A percentile compares a stretch with the other conserved stretches of the same genome.
Conservation (phyloP, 2,113 vertebrate species). For the Siphamia tubifer region DNA sequence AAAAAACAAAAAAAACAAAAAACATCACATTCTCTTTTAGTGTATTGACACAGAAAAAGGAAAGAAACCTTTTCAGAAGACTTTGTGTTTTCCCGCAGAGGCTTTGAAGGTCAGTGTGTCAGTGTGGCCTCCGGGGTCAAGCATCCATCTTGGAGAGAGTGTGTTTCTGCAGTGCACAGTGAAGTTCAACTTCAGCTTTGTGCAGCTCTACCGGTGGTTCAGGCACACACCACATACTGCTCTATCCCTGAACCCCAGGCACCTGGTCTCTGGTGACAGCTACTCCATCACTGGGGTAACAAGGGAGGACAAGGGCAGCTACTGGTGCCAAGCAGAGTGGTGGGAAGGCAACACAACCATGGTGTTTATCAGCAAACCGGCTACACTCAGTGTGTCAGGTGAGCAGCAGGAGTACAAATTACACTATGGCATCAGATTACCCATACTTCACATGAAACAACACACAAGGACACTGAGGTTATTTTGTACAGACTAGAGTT, state of each 20-base stretch:
- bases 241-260: conserved; percentile 15
- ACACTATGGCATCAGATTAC: conserved; percentile 6
- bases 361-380: not conserved
- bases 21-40: not conserved
- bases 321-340: conserved; percentile 50
- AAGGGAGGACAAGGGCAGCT: conserved; percentile 39
- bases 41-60: not conserved
- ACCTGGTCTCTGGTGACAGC: conserved; percentile 39
- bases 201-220: conserved; percentile 48
- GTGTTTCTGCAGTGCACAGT: conserved; percentile 55
- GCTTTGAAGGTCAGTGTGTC: conserved; percentile 21
- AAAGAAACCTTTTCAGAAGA: no score
- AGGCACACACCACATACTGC: not conserved
- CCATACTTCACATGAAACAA: not conserved
- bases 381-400: conserved; percentile 61
- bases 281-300: conserved; percentile 58
- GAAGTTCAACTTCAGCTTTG: not conserved
- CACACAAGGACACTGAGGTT: not conserved
- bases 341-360: not conserved
- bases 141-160: conserved; percentile 52
- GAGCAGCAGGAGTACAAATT: conserved; percentile 7
- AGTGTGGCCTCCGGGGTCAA: conserved; percentile 55
- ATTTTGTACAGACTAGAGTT: not conserved
- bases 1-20: no score
- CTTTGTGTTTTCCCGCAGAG: conserved; percentile 31